Conservation (phyloP, 1,140 invertebrate species). For the Eumeta japonica region DNA sequence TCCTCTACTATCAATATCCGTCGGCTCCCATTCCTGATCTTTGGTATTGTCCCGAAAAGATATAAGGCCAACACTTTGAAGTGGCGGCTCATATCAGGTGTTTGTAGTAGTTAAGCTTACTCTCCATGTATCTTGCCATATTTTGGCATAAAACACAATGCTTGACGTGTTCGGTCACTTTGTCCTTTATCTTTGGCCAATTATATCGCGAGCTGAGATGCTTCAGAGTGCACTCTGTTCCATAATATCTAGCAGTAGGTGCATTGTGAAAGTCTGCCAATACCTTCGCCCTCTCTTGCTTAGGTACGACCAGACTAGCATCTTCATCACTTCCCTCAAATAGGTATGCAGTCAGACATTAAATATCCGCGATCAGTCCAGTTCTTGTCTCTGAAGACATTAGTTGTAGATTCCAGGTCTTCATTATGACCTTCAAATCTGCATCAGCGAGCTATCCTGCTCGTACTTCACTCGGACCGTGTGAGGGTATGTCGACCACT, state of each 20-base stretch:
- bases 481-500: neutral
- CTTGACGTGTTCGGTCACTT: slow-evolving; percentile 14
- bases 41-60: slow-evolving; percentile 17
- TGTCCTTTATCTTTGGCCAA: slow-evolving; percentile 20
- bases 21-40: slow-evolving; percentile 7
- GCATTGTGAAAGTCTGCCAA: slow-evolving; percentile 23
- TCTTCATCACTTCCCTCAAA: slow-evolving; percentile 8
- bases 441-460: slow-evolving; percentile 15
- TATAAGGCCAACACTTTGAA: slow-evolving; percentile 17
- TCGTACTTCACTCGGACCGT: slow-evolving; percentile 10
- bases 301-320: slow-evolving; percentile 18
- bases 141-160: slow-evolving; percentile 12
- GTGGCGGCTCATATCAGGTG: slow-evolving; percentile 7
- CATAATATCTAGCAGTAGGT: slow-evolving; percentile 21
- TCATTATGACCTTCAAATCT: slow-evolving; percentile 19
- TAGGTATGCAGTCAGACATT: slow-evolving; percentile 10
- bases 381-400: slow-evolving; percentile 9
- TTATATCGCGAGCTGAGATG: slow-evolving; percentile 9
- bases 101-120: slow-evolving; percentile 13
- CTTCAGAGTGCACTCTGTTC: slow-evolving; percentile 17
- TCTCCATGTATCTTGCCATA: slow-evolving; percentile 10
- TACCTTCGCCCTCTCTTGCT: slow-evolving; percentile 9
- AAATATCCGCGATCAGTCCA: slow-evolving; percentile 12
- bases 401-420: slow-evolving; percentile 12
- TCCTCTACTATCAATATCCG: slow-evolving; percentile 18